A percentile compares a stretch with the other conserved stretches of the same genome.
Evolutionary conservation across 2,888 invertebrate species (phyloP).

Genomic region (Agrilus biguttatus): DNA sequence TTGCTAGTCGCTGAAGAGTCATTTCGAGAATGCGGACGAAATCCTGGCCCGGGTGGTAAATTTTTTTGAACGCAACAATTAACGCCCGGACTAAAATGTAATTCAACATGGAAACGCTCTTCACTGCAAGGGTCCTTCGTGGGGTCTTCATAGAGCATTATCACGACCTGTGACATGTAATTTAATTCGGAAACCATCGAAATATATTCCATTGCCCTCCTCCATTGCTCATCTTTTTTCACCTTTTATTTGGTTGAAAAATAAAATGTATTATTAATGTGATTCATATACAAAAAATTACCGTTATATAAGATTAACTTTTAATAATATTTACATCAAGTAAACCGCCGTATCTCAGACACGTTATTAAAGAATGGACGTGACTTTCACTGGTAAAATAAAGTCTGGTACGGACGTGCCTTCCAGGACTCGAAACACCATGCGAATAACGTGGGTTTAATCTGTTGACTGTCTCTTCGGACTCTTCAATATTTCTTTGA

Average conservation of each 20-base stretch:
- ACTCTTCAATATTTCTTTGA: constrained; percentile 83
- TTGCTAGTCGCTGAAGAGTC: constrained; percentile 54
- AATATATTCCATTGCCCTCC: constrained; percentile 95
- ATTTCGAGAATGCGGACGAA: constrained; percentile 80
- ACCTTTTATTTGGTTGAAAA: constrained; percentile 32
- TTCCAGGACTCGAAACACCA: constrained; percentile 93
- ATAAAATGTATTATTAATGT: constrained; percentile 1
- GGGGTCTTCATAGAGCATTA: constrained; percentile 98
- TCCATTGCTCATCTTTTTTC: constrained; percentile 91
- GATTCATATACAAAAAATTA: neutral
- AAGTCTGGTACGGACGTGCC: constrained; percentile 94
- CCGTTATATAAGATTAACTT: neutral
- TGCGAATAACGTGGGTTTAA: constrained; percentile 95
- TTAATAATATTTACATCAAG: constrained; percentile 50
- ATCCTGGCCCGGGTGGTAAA: constrained; percentile 83
- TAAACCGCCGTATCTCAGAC: constrained; percentile 83
- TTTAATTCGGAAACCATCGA: constrained; percentile 96
- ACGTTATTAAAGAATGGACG: constrained; percentile 93
- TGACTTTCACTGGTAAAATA: constrained; percentile 99
- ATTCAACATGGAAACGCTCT: constrained; percentile 92
- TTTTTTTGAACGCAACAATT: constrained; percentile 94
- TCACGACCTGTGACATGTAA: constrained; percentile 98
- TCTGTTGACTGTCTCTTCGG: constrained; percentile 88
- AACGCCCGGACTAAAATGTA: constrained; percentile 97
- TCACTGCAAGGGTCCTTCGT: constrained; percentile 86